Base-by-base conservation (phyloP, 2,797 vertebrate species). In the Scyliorhinus canicula region DNA sequence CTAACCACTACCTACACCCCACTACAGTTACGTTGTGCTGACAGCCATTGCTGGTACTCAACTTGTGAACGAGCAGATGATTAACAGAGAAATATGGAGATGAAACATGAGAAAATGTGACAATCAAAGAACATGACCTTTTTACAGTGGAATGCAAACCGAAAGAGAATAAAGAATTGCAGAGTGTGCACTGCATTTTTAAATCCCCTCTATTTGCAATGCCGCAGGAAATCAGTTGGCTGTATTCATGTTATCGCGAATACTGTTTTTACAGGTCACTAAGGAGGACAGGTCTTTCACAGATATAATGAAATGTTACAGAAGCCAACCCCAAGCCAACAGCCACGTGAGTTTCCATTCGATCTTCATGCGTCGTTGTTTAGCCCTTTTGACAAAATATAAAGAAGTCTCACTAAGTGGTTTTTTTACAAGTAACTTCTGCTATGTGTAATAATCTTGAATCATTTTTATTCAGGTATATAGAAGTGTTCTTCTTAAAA, bases 251-350 rank as follows among this genome's bases (percentile, higher is more conserved):
- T 40, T 65, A 26, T 40, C 47, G 31, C 47, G 60, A 28, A 47
- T 52, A 93, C 96, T 96, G 95, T 93, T 96, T 96, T 96, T 96
- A 28, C 90, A 99, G 99, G 98, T 99, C 96, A 98, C 98, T 95
- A 99, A 99, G 97, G 99, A 99, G 96, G 98, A 98, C 95, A 98
- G 98, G 97, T 98, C 98, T 95, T 99, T 99, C 96, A 98, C 99
- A 95, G 99, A 99, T 97, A 99, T 99, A 96, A 99, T 99, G 98
- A 99, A 98, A 97, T 99, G 98, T 96, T 99, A 99, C 93, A 98
- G 99, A 96, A 99, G 98, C 96, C 99, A 99, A 95, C 99, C 99
- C 9, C 99, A 99, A 96, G 99, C 99, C 96, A 98, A 97, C 96
- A 99, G 99, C 97, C 98, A 99, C 0, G 99, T 99, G 96, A 98